Evolutionary conservation across 2,113 vertebrate species (phyloP), one percentile per base, ranked within the genome.

Genomic region (Gnathonemus echidnorhynchus): DNA sequence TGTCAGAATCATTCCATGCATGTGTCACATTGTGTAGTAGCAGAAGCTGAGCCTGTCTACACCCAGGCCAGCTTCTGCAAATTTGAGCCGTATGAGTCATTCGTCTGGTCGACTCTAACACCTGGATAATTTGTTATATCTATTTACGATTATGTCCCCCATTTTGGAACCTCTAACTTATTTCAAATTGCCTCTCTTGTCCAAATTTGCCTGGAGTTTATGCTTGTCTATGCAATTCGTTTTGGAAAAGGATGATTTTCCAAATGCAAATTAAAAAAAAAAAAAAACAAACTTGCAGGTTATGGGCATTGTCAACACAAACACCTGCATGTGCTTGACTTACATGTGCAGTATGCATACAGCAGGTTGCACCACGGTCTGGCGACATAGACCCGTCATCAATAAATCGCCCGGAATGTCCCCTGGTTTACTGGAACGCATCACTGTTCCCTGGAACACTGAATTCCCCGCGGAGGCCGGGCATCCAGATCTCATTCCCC

Each of bases 11-110:
- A 31, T 52, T 52, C 27, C 27, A 35, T 80, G 27, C 7, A 9
- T 7, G 15, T 83, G n/a, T 58, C 35, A 9, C 49, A 19, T 50
- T 8, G 5, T 6, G 13, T 42, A 39, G 45, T 46, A 85, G 8
- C 89, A 89, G 88, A 87, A 86, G 84, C 87, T 90, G 87, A 86
- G 46, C 49, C 88, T 86, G 89, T 45, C 84, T 66, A n/a, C 48
- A 49, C 66, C 50, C 89, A 83, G 87, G 88, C 66, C 89, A 74
- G 27, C 49, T 58, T 58, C 52, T 49, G 45, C 21, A 85, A 48
- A 85, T 48, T 46, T 85, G 45, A 46, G 21, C 21, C 3, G 8
- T 48, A 42, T 85, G 39, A 85, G 19, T 85, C 83, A 46, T 48
- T 85, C 8, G 19, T 45, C 42, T 48, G 39, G 39, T n/a, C 11